Base-by-base conservation (phyloP, 1,140 invertebrate species). In the Bombus vancouverensis region DNA sequence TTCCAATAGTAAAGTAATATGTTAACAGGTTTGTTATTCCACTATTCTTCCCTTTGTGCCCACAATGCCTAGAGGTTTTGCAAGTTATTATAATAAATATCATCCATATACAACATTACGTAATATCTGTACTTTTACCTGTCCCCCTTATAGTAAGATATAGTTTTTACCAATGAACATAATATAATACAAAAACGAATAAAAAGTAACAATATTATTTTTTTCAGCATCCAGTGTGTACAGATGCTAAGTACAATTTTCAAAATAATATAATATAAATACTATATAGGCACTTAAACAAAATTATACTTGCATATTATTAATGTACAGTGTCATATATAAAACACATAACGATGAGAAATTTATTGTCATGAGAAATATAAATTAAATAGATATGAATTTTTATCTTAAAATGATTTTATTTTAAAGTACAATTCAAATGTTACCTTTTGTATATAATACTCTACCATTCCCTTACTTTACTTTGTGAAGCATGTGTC, bases 401-500 rank as follows among this genome's bases (percentile, higher is more conserved):
- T 78, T n/a, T 15, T 34, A 10, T 42, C 2, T 34, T 4, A 22
- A 62, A 81, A 72, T 13, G 44, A 81, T 81, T 62, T 81, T 75
- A 71, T 65, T 88, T 44, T 34, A 47, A 65, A 59, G 18, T 25
- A 57, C 18, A 65, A 28, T 76, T 28, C 25, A 68, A 66, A 47
- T 44, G 13, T 15, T 39, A 39, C 3, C 8, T 72, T 25, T 53
- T 12, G 47, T 53, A 57, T 75, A 59, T 13, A 71, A n/a, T 39
- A 18, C 13, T 44, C 39, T 92, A 96, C 96, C 96, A 97, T 10
- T 96, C 96, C 80, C 97, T 95, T 59, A 95, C 91, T 93, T 95
- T 96, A n/a, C 95, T 95, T 92, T 97, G 96, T 22, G 96, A 96
- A 9, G 96, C 97, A 94, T 96, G 96, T 18, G 97, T 97, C 68